phyloP scores from a whole-genome alignment of 2,113 vertebrate genomes.

The Scortum barcoo region DNA sequence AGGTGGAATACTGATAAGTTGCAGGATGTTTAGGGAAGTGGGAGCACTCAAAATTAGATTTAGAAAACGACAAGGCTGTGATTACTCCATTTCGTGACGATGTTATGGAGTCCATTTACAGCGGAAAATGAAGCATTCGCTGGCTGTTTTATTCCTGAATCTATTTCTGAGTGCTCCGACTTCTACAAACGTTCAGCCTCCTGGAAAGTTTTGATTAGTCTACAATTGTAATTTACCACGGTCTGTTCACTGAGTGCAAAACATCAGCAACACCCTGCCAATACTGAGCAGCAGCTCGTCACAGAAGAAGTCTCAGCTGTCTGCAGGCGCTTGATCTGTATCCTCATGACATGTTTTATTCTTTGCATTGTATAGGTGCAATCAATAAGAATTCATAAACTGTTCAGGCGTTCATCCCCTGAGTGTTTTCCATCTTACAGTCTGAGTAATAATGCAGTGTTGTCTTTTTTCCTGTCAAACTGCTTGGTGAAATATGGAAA shows the following conservation, averaged over 20 bases:
- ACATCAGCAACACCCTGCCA: background rate
- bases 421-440: background rate
- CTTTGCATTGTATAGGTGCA: background rate
- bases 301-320: background rate
- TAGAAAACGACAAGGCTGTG: background rate
- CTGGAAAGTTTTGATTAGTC: conserved; percentile 32
- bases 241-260: background rate
- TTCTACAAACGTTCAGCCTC: background rate
- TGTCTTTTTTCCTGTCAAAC: background rate
- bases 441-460: background rate
- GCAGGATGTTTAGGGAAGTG: conserved; percentile 14
- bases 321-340: background rate
- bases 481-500: background rate
- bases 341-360: background rate
- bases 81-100: conserved; percentile 9
- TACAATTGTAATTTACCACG: background rate
- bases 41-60: conserved; percentile 17
- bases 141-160: background rate
- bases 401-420: background rate
- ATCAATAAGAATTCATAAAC: background rate
- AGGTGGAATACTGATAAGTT: background rate
- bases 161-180: background rate
- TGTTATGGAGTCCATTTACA: conserved; percentile 4
- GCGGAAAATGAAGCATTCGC: background rate
- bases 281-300: background rate